Evolutionary conservation across 2,113 vertebrate species (phyloP).

Genomic region (Gila orcuttii): DNA sequence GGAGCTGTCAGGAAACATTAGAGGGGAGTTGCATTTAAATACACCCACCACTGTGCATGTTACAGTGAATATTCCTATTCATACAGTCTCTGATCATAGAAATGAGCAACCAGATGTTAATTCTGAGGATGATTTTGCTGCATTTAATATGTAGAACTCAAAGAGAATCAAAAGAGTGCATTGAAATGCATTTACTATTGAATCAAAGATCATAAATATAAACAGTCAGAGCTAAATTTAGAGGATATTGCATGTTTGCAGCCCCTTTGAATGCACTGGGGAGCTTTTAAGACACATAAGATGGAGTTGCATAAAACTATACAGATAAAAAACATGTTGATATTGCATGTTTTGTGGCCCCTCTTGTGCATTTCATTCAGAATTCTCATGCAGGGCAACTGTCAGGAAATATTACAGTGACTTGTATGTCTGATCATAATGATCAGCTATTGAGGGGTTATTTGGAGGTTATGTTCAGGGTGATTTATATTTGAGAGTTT

Average conservation of each 20-base stretch:
- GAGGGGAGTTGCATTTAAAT: slow-evolving; percentile 1
- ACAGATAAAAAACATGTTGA: background rate
- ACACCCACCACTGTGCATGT: background rate
- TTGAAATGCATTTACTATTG: background rate
- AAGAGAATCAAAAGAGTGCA: background rate
- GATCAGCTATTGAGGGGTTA: background rate
- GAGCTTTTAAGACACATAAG: background rate
- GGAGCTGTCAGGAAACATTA: background rate
- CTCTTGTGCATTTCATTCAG: background rate
- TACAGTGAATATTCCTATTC: background rate
- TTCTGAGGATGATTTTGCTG: background rate
- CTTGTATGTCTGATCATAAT: background rate
- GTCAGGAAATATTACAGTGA: background rate
- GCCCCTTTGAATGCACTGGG: background rate
- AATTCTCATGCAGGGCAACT: background rate
- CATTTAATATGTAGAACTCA: background rate
- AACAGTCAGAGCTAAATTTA: background rate
- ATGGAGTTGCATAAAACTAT: background rate
- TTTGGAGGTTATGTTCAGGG: background rate
- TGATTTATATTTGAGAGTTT: background rate
- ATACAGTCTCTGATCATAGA: background rate
- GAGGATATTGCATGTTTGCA: background rate
- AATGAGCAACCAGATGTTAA: background rate
- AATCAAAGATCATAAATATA: background rate
- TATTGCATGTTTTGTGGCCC: background rate